These are phyloP conservation scores for Erethizon dorsatum DNA, from an alignment of 2,797 vertebrate genomes.

Conservation along the genomic window DNA sequence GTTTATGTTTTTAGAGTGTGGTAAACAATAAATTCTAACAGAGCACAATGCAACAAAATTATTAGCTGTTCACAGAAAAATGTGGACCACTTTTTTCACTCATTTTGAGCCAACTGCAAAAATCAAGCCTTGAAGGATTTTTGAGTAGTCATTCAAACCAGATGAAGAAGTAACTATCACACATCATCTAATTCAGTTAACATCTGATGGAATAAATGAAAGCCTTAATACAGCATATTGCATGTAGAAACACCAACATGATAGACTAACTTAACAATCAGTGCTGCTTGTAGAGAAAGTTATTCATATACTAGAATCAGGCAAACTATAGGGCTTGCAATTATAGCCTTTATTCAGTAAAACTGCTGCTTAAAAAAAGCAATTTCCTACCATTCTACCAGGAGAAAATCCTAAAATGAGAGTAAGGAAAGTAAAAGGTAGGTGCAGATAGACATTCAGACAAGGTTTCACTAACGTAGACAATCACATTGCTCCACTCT, in stretches of 20 bases:
- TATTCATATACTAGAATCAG: not conserved
- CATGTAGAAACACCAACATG: not conserved
- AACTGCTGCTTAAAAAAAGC: not conserved
- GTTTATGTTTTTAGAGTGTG: not conserved
- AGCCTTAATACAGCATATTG: not conserved
- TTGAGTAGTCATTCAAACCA: not conserved
- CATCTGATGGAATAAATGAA: not conserved
- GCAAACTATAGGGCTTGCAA: not conserved
- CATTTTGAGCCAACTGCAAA: not conserved
- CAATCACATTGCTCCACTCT: not conserved
- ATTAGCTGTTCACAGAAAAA: not conserved
- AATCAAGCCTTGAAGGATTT: not conserved
- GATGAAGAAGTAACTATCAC: not conserved
- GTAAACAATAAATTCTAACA: constrained; percentile 30
- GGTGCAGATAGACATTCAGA: not conserved
- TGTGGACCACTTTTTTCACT: not conserved
- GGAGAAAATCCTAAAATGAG: not conserved
- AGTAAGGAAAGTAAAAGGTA: not conserved
- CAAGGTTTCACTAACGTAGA: not conserved
- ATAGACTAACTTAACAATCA: not conserved
- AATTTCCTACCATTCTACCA: not conserved
- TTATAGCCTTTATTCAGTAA: not conserved
- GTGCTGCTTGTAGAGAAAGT: not conserved
- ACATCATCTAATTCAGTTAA: not conserved
- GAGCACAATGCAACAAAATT: not conserved